A percentile compares a stretch with the other conserved stretches of the same genome.
Evolutionary conservation across 2,888 invertebrate species (phyloP).

Genomic region (Lasioglossum calceatum): DNA sequence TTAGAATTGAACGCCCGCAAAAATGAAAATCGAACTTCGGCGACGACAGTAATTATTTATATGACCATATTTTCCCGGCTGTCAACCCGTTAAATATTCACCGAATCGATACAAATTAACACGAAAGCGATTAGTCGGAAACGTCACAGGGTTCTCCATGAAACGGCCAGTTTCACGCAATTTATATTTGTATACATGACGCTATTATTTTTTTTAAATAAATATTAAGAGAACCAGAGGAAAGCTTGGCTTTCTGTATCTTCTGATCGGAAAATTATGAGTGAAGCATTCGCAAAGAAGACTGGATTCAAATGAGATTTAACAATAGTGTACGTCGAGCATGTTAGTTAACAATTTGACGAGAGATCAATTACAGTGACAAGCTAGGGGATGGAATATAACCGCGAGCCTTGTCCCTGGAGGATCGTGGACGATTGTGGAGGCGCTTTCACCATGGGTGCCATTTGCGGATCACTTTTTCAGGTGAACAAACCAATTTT

Average conservation of each 20-base stretch:
- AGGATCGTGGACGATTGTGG: constrained; percentile 99
- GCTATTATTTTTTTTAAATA: constrained; percentile 1
- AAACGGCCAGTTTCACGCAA: constrained; percentile 13
- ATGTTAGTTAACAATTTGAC: not conserved
- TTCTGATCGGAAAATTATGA: constrained; percentile 11
- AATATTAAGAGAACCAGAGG: not conserved
- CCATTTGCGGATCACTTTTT: constrained; percentile 97
- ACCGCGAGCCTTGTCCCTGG: constrained; percentile 99
- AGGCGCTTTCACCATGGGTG: constrained; percentile 99
- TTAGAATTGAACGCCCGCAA: not conserved
- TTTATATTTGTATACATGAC: constrained; percentile 26
- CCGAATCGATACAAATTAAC: constrained; percentile 9
- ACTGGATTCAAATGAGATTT: not conserved
- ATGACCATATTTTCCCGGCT: not conserved
- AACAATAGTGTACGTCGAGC: not conserved
- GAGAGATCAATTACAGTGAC: not conserved
- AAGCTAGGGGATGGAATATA: constrained; percentile 92
- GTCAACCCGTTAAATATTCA: not conserved
- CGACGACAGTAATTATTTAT: not conserved
- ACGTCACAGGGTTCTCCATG: constrained; percentile 16
- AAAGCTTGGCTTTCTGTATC: not conserved
- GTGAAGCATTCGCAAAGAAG: not conserved
- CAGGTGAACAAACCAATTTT: constrained; percentile 79
- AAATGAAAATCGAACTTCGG: not conserved
- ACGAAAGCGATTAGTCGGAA: not conserved